A percentile compares a stretch with the other conserved stretches of the same genome.
Conservation (phyloP, 1,140 invertebrate species). For the Sinella curviseta region DNA sequence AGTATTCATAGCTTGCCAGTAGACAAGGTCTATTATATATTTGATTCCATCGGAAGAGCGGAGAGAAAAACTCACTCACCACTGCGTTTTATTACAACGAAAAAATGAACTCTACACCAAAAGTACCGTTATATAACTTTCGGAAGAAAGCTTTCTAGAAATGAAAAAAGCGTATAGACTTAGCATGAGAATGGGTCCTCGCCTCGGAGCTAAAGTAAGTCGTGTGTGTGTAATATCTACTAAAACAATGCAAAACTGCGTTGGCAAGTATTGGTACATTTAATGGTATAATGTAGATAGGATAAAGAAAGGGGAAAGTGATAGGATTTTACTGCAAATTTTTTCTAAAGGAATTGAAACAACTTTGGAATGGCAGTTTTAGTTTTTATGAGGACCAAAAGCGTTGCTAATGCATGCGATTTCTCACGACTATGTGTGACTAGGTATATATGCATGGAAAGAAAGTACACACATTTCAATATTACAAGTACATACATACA, state of each 20-base stretch:
- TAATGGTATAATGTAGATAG: no score
- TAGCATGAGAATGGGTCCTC: no score
- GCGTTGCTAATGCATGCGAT: not conserved
- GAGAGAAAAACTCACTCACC: no score
- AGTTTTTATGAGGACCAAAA: not conserved
- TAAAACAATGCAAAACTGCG: not conserved
- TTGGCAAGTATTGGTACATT: no score
- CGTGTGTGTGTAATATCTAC: not conserved
- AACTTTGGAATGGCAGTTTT: slow-evolving; percentile 3
- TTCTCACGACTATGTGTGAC: slow-evolving; percentile 1
- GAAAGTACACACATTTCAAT: not conserved
- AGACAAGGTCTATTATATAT: no score
- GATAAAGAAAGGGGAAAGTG: no score
- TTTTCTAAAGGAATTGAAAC: not conserved
- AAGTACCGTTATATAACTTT: not conserved
- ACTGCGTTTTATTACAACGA: not conserved
- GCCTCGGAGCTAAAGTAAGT: no score
- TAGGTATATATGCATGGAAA: not conserved
- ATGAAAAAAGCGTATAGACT: no score
- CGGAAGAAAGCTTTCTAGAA: not conserved
- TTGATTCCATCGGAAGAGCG: no score
- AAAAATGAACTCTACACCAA: no score
- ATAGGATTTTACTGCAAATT: slow-evolving; percentile 3
- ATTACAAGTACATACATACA: no score
- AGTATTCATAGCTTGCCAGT: no score